Percentiles rank a stretch among this genome's conserved stretches.
These are phyloP conservation scores for Gonioctena quinquepunctata DNA, from an alignment of 1,140 invertebrate genomes.

Conservation along the genomic window DNA sequence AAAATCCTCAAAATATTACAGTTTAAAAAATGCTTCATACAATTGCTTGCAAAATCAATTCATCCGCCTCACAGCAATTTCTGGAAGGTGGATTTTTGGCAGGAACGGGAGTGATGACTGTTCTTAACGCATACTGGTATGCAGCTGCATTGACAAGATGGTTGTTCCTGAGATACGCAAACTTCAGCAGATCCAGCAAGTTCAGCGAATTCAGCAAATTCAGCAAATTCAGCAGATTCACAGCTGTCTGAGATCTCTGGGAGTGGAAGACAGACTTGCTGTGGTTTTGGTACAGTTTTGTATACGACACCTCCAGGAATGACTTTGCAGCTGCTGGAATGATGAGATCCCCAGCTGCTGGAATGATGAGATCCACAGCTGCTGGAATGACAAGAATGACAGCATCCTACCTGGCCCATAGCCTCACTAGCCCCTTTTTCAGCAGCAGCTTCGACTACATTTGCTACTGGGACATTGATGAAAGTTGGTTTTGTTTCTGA, in stretches of 20 bases:
- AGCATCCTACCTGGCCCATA: background rate
- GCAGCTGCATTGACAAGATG: background rate
- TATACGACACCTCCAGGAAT: slow-evolving; percentile 11
- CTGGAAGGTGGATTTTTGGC: background rate
- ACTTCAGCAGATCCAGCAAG: background rate
- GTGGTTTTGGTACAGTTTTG: slow-evolving; percentile 8
- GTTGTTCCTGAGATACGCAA: background rate
- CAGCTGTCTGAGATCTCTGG: background rate
- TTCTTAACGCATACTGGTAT: slow-evolving; percentile 4
- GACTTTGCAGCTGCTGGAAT: background rate
- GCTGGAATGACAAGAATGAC: background rate
- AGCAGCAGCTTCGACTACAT: background rate
- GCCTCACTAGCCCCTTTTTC: background rate
- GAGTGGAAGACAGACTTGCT: background rate
- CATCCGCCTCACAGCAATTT: background rate
- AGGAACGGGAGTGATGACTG: background rate
- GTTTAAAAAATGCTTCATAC: background rate
- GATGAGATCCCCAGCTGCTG: background rate
- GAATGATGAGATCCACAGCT: slow-evolving; percentile 2
- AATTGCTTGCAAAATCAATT: slow-evolving; percentile 6
- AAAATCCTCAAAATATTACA: no score
- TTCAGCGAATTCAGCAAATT: background rate
- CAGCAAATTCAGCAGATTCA: no score
- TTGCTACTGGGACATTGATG: slow-evolving; percentile 1
- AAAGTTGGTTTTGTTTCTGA: background rate